A percentile compares a stretch with the other conserved stretches of the same genome.
Conservation (phyloP, 2,888 invertebrate genomes). For the Pharmacophagus antenor region DNA sequence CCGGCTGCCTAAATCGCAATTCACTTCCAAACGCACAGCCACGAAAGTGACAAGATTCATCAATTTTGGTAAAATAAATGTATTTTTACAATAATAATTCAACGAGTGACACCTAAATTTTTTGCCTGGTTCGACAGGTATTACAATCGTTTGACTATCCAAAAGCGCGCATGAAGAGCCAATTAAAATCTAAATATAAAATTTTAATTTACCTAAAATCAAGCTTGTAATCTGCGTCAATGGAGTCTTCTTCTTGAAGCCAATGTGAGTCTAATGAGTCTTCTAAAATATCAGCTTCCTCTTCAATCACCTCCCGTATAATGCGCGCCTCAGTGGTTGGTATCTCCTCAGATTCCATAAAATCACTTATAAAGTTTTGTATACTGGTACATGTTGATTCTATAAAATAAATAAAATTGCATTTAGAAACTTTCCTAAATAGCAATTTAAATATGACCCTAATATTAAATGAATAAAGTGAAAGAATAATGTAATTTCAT, state of each 20-base stretch:
- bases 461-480: not conserved
- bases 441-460: not conserved
- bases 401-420: constrained; percentile 47
- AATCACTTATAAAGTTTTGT: constrained; percentile 69
- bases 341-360: constrained; percentile 60
- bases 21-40: no score
- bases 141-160: no score
- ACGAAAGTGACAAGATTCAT: no score
- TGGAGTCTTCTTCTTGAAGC: constrained; percentile 64
- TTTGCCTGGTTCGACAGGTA: no score
- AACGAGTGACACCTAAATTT: no score
- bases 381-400: constrained; percentile 73
- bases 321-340: constrained; percentile 63
- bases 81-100: no score
- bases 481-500: no score
- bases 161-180: no score
- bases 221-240: constrained; percentile 55
- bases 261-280: constrained; percentile 70
- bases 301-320: constrained; percentile 65
- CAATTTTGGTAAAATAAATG: no score
- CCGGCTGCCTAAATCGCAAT: no score
- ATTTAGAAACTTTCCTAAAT: no score
- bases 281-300: constrained; percentile 67
- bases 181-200: no score
- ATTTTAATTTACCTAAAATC: constrained; percentile 61